phyloP scores from a whole-genome alignment of 2,888 invertebrate species.

The Epinotia demarniana region DNA sequence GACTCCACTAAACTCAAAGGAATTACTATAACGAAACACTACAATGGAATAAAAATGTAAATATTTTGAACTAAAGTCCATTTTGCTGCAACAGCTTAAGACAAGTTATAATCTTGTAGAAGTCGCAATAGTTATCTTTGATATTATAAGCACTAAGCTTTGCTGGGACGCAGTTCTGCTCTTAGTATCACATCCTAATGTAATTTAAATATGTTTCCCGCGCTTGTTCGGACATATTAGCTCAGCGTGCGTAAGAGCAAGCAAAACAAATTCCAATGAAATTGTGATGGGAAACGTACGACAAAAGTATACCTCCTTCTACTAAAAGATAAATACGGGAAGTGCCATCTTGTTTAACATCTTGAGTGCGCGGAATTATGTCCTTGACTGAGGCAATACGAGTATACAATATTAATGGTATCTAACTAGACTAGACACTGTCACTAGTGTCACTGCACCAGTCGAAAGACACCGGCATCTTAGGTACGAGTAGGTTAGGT shows the following conservation, averaged over 20 bases:
- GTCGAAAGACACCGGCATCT: too few relatives aligned
- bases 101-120: background rate
- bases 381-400: too few relatives aligned
- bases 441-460: too few relatives aligned
- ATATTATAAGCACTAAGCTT: background rate
- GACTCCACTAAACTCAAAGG: background rate
- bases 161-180: background rate
- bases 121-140: background rate
- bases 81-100: background rate
- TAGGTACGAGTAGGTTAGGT: too few relatives aligned
- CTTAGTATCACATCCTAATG: background rate
- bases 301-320: too few relatives aligned
- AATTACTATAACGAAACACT: background rate
- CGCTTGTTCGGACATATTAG: too few relatives aligned
- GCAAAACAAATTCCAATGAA: too few relatives aligned
- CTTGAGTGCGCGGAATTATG: too few relatives aligned
- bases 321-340: slow-evolving; percentile 8
- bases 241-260: too few relatives aligned
- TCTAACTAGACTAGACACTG: too few relatives aligned
- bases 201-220: background rate
- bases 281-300: too few relatives aligned
- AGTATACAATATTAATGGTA: too few relatives aligned
- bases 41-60: background rate
- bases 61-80: background rate
- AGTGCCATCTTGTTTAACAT: slow-evolving; percentile 7